phyloP scores from a whole-genome alignment of 2,113 vertebrate species.

The Spheniscus mendiculus region DNA sequence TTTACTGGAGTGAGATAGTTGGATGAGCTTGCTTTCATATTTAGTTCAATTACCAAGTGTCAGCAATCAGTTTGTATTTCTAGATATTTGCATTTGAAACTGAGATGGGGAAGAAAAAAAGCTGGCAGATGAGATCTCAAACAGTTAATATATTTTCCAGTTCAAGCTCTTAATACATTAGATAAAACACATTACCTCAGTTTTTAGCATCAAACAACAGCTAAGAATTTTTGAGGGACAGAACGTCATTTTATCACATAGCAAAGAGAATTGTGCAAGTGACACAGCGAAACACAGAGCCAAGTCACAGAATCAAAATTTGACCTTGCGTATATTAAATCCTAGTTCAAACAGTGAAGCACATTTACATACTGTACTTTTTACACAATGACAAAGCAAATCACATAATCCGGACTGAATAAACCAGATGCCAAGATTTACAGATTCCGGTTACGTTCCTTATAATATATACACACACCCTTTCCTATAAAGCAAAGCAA shows the following conservation, averaged over 20 bases:
- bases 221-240: neutral
- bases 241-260: neutral
- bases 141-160: neutral
- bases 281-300: neutral
- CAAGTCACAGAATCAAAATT: neutral
- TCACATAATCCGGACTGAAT: neutral
- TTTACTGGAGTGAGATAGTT: neutral
- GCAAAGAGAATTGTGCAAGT: neutral
- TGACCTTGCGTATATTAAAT: neutral
- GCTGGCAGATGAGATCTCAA: neutral
- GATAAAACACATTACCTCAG: neutral
- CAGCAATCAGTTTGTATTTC: neutral
- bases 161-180: neutral
- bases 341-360: neutral
- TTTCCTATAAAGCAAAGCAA: neutral
- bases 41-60: neutral
- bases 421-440: neutral
- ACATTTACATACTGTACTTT: neutral
- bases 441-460: neutral
- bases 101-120: neutral
- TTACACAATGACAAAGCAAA: neutral
- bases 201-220: neutral
- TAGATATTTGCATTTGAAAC: neutral
- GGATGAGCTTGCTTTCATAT: neutral
- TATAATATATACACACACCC: neutral